Conservation (phyloP, 2,888 invertebrate genomes). For the Stenoptilia bipunctidactyla region DNA sequence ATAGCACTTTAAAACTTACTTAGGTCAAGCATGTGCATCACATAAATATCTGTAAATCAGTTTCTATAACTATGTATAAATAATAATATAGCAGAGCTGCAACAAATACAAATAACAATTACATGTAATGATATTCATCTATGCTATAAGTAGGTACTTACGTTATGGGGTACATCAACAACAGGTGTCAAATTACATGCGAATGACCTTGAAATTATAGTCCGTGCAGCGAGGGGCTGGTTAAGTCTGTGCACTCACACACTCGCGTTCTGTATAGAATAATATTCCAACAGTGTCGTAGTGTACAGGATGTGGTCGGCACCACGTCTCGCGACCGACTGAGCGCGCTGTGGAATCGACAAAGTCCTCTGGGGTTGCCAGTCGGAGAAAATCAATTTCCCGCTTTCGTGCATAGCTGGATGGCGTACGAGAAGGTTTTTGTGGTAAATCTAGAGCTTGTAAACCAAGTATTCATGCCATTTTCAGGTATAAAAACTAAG, state of each 20-base stretch:
- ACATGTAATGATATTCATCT: not conserved
- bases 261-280: slow-evolving; percentile 19
- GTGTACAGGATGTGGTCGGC: no score
- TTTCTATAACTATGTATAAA: no score
- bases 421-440: no score
- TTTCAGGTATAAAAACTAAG: no score
- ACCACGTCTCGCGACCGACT: slow-evolving; percentile 20
- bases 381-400: slow-evolving; percentile 24
- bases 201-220: slow-evolving; percentile 42
- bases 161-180: slow-evolving; percentile 31
- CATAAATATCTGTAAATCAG: no score
- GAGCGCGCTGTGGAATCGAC: slow-evolving; percentile 34
- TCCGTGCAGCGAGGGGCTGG: slow-evolving; percentile 29
- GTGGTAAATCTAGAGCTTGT: no score
- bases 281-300: no score
- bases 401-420: slow-evolving; percentile 10
- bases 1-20: no score
- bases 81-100: no score
- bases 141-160: not conserved
- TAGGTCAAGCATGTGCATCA: no score
- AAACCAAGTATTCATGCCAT: no score
- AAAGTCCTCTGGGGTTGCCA: slow-evolving; percentile 42
- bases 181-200: slow-evolving; percentile 55
- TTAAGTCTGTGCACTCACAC: slow-evolving; percentile 49
- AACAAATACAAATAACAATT: no score